phyloP scores from a whole-genome alignment of 2,113 vertebrate genomes.

The cattle (Bos taurus) region DNA sequence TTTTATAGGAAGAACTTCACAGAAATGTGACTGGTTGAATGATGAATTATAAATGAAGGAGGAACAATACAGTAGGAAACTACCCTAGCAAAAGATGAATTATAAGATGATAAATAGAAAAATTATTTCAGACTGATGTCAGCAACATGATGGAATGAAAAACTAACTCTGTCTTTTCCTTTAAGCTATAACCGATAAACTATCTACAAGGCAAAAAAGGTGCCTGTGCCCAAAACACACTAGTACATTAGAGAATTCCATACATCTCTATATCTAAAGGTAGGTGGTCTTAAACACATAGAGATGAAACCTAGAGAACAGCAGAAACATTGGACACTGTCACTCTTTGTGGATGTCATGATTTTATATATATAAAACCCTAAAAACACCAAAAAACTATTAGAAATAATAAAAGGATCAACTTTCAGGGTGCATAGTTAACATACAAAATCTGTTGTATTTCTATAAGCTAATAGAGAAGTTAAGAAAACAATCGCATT shows the following conservation, averaged over 20 bases:
- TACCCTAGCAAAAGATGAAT: not conserved
- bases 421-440: not conserved
- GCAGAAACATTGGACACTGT: not conserved
- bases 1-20: not conserved
- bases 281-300: not conserved
- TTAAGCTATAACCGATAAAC: not conserved
- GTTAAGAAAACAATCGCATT: not conserved
- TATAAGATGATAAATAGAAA: not conserved
- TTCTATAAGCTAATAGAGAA: not conserved
- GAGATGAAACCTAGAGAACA: not conserved
- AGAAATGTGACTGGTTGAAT: not conserved
- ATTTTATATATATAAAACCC: not conserved
- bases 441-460: not conserved
- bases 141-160: not conserved
- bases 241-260: not conserved
- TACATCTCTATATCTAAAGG: not conserved
- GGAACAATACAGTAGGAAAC: not conserved
- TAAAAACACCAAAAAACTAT: not conserved
- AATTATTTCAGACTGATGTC: not conserved
- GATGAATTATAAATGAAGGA: not conserved
- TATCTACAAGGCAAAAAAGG: not conserved
- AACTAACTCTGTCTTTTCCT: not conserved
- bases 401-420: not conserved
- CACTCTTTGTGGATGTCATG: not conserved
- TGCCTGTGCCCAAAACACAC: not conserved